phyloP scores from a whole-genome alignment of 2,888 invertebrate genomes.

The Anagyrus pseudococci region DNA sequence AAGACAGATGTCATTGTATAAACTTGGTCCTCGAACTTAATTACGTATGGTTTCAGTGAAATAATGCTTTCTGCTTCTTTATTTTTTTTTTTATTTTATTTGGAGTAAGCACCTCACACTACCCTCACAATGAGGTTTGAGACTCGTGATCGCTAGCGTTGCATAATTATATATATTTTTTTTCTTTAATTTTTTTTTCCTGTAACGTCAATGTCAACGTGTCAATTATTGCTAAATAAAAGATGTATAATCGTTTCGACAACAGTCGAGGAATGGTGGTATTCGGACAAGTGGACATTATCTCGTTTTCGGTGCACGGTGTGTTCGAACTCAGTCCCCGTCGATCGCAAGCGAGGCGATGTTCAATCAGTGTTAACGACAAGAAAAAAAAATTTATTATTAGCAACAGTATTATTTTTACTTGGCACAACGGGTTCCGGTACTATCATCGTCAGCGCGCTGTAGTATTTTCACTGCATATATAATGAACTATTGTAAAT shows the following conservation, averaged over 20 bases:
- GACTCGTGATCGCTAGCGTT: constrained; percentile 13
- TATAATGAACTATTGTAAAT: constrained; percentile 33
- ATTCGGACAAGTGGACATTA: no score
- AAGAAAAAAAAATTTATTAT: constrained; percentile 21
- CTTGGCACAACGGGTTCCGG: constrained; percentile 35
- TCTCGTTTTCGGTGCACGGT: background rate
- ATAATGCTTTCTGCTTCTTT: constrained; percentile 16
- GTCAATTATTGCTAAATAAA: constrained; percentile 32
- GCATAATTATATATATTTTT: background rate
- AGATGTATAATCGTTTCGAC: background rate
- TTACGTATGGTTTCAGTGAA: constrained; percentile 12
- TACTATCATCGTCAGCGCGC: constrained; percentile 7
- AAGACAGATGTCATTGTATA: constrained; percentile 11
- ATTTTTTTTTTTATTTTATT: constrained; percentile 10
- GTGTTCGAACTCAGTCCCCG: constrained; percentile 19
- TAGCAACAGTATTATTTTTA: constrained; percentile 41
- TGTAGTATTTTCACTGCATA: constrained; percentile 24
- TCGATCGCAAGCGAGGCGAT: constrained; percentile 12
- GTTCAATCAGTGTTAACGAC: constrained; percentile 7
- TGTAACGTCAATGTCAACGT: constrained; percentile 30
- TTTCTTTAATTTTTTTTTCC: constrained; percentile 7
- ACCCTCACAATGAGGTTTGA: constrained; percentile 15
- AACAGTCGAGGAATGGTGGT: no score
- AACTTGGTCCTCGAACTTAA: constrained; percentile 27
- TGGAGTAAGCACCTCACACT: background rate